These are phyloP conservation scores for Irena cyanogastra DNA, from an alignment of 2,113 vertebrate genomes.

Conservation along the genomic window DNA sequence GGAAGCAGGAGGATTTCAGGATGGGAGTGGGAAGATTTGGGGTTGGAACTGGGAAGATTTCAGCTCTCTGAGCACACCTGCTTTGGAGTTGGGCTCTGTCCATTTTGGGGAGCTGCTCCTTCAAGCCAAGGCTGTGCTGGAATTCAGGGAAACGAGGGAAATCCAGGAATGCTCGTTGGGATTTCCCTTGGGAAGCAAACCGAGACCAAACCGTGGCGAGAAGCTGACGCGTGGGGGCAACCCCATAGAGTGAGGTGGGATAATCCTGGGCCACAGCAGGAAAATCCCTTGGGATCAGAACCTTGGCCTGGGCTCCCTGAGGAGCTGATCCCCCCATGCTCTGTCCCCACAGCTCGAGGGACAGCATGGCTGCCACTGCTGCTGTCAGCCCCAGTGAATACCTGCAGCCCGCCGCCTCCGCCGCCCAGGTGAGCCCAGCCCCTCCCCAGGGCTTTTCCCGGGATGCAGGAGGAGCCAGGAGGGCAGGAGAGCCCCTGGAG, in stretches of 20 bases:
- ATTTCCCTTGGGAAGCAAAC: background rate
- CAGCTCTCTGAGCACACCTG: background rate
- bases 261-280: background rate
- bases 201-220: background rate
- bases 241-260: background rate
- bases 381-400: background rate
- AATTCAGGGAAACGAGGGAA: background rate
- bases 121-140: too few species aligned
- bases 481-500: background rate
- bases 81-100: background rate
- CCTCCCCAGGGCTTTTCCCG: background rate
- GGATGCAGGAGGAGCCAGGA: background rate
- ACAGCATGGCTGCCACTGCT: background rate
- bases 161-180: background rate
- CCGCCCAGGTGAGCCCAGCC: background rate
- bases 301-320: background rate
- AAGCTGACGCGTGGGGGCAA: too few species aligned
- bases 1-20: fast-evolving
- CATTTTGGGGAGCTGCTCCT: background rate
- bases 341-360: background rate
- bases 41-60: background rate
- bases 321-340: background rate
- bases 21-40: background rate
- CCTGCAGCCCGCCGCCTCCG: background rate
- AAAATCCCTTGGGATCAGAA: too few species aligned